Conservation (phyloP, 1,140 invertebrate species). For the Drosophila melanogaster region Release_6_plus_ISO1_MT NT_037436.4:12429501-12430000, state of each 20-base stretch:
- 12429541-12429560: slow-evolving; percentile 67
- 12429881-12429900: slow-evolving; percentile 55
- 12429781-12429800: slow-evolving; percentile 75
- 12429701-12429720: slow-evolving; percentile 43
- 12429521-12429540: slow-evolving; percentile 23
- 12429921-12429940: slow-evolving; percentile 9
- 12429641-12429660: no score
- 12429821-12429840: slow-evolving; percentile 52
- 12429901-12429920: slow-evolving; percentile 13
- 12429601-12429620: slow-evolving; percentile 80
- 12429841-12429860: slow-evolving; percentile 78
- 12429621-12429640: not conserved
- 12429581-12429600: slow-evolving; percentile 85
- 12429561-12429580: slow-evolving; percentile 84
- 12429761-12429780: slow-evolving; percentile 11
- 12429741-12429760: not conserved
- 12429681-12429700: slow-evolving; percentile 73
- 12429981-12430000: slow-evolving; percentile 12
- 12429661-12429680: slow-evolving; percentile 49
- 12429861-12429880: slow-evolving; percentile 57
- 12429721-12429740: slow-evolving; percentile 15
- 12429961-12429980: slow-evolving; percentile 22
- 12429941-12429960: slow-evolving; percentile 45
- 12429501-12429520: slow-evolving; percentile 25
- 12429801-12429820: slow-evolving; percentile 77